Evolutionary conservation across 1,140 invertebrate genomes (phyloP), one percentile per base, ranked within the genome.

Genomic region (Brachionus koreanus): DNA sequence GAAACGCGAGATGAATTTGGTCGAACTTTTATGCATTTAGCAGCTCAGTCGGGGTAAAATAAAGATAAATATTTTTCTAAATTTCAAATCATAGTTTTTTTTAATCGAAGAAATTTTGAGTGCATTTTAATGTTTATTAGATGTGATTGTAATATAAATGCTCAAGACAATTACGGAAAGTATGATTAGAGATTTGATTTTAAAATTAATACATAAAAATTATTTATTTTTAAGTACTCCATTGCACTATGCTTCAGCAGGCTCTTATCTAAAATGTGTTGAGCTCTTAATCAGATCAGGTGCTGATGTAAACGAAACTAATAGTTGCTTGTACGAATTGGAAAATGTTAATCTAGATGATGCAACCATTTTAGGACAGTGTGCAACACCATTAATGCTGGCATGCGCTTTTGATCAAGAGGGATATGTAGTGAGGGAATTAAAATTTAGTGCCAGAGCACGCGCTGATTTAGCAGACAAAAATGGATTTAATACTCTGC

Each of bases 11-110:
- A 91, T 85, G 89, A 90, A 84, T 87, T 84, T 83, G 90, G 90
- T 0, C 87, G 90, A 76, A 91, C 90, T 5, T 89, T 89, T 79
- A 86, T 90, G 12, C 91, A 91, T 87, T 88, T 89, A 35, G 90
- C 90, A 75, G 90, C 91, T 6, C 90, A 89, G 85, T 90, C 89
- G 85, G 91, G 91, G 90, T 91, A 86, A 85, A 19, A 25, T 2
- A 61, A 19, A 61, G 9, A 13, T 35, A 12, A 10, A 7, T 2
- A 16, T 2, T 19, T 37, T 16, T 6, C 4, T 5, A 57, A 76
- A 29, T 46, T 9, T 33, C 63, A 33, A 33, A 46, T 13, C 9
- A 61, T 33, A 69, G 42, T 69, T 74, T 23, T 69, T 83, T 83
- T 76, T 72, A 81, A 83, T 85, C 84, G 35, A 85, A 91, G 91